A percentile compares a stretch with the other conserved stretches of the same genome.
Evolutionary conservation across 2,797 vertebrate genomes (phyloP).

Genomic region (Chaenodraco wilsoni): DNA sequence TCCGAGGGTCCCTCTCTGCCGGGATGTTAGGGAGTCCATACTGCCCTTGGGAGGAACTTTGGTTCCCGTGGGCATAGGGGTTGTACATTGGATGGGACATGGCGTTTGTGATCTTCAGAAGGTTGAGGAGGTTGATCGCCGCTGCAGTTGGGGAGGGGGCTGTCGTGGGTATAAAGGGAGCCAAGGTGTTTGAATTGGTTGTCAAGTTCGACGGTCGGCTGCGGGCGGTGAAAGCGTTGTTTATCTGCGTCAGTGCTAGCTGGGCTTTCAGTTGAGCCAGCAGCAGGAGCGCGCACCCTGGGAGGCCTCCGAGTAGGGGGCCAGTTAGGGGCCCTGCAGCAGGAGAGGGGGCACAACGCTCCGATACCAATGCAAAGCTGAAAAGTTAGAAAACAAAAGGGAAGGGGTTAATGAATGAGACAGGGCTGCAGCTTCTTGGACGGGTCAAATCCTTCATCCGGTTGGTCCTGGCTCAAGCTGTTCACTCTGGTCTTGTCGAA

Average conservation of each 20-base stretch:
- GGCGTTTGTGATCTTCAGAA: slow-evolving; percentile 83
- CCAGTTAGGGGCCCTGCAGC: slow-evolving; percentile 39
- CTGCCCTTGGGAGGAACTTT: slow-evolving; percentile 48
- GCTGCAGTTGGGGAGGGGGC: slow-evolving; percentile 66
- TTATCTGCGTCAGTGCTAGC: slow-evolving; percentile 70
- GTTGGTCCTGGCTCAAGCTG: not conserved
- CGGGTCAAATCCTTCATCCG: slow-evolving; percentile 25
- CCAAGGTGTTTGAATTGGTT: slow-evolving; percentile 26
- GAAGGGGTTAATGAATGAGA: slow-evolving; percentile 57
- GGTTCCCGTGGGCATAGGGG: slow-evolving; percentile 82
- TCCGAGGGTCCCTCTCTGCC: slow-evolving; percentile 39
- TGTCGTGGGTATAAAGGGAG: slow-evolving; percentile 8
- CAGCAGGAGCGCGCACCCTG: slow-evolving; percentile 82
- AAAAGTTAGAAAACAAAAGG: slow-evolving; percentile 52
- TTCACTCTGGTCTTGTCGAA: not conserved
- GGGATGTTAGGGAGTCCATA: slow-evolving; percentile 43
- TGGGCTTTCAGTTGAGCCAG: slow-evolving; percentile 88
- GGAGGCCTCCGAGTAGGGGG: slow-evolving; percentile 67
- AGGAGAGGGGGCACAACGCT: slow-evolving; percentile 43
- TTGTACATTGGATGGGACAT: slow-evolving; percentile 86
- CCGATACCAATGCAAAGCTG: slow-evolving; percentile 70
- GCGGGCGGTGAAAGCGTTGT: slow-evolving; percentile 67
- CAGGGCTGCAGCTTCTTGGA: slow-evolving; percentile 22
- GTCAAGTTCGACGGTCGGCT: slow-evolving; percentile 32
- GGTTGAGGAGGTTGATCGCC: slow-evolving; percentile 78